Percentiles rank a stretch among this genome's conserved stretches.
These are phyloP conservation scores for Synanthedon tipuliformis DNA, from an alignment of 2,888 invertebrate genomes.

Conservation along the genomic window DNA sequence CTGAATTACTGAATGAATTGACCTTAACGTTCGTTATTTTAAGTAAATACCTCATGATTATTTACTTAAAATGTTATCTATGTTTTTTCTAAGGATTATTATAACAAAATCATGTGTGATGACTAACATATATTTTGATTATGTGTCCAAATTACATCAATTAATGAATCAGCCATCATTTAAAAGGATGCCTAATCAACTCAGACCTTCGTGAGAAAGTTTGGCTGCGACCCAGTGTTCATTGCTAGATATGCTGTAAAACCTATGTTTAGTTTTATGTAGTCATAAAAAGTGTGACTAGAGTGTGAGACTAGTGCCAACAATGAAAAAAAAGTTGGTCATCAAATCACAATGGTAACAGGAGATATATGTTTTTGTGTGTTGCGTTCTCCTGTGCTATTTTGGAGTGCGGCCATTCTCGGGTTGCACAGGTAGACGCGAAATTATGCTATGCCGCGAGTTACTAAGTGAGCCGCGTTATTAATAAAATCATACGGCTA, in stretches of 20 bases:
- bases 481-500: slow-evolving; percentile 41
- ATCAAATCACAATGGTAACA: slow-evolving; percentile 15
- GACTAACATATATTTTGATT: no score
- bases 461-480: slow-evolving; percentile 43
- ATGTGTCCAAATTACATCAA: no score
- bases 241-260: slow-evolving; percentile 11
- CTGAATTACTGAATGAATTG: no score
- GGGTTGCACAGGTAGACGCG: slow-evolving; percentile 38
- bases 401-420: slow-evolving; percentile 26
- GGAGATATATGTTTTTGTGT: slow-evolving; percentile 16
- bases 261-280: slow-evolving; percentile 38
- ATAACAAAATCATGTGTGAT: no score
- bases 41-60: no score
- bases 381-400: slow-evolving; percentile 29
- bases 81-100: no score
- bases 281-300: slow-evolving; percentile 23
- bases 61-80: no score
- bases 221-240: slow-evolving; percentile 29
- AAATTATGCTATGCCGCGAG: slow-evolving; percentile 29
- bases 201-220: slow-evolving; percentile 9
- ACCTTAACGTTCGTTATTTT: no score
- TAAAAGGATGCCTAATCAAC: slow-evolving; percentile 10
- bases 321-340: slow-evolving; percentile 6
- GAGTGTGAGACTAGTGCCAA: slow-evolving; percentile 3
- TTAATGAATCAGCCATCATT: background rate